These are phyloP conservation scores for Autographa pulchrina DNA, from an alignment of 2,888 invertebrate genomes.

Conservation along the genomic window DNA sequence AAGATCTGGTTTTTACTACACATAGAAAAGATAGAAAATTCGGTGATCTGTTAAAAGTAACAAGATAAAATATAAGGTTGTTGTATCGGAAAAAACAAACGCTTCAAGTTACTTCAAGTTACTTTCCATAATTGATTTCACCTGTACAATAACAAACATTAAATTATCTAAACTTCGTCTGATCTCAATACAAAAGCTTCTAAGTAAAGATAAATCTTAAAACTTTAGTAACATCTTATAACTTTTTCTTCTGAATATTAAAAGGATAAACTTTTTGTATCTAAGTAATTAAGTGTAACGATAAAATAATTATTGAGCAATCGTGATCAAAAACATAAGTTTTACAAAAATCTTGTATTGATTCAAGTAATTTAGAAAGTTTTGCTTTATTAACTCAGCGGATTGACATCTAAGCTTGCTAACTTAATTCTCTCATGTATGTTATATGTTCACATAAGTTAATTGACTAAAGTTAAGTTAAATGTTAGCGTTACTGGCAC, in stretches of 20 bases:
- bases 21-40: no score
- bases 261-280: conserved; percentile 4
- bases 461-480: not conserved
- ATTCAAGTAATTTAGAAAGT: conserved; percentile 23
- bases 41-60: no score
- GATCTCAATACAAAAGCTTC: not conserved
- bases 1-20: no score
- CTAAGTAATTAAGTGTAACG: not conserved
- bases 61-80: no score
- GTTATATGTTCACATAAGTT: conserved; percentile 26
- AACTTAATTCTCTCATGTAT: conserved; percentile 13
- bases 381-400: conserved; percentile 13
- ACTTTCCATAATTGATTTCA: not conserved
- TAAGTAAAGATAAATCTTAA: not conserved
- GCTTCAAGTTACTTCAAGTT: no score
- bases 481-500: no score
- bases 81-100: no score
- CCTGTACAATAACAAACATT: not conserved
- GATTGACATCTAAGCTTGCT: conserved; percentile 29
- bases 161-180: not conserved
- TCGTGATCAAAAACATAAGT: not conserved
- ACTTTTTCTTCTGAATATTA: not conserved
- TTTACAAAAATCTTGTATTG: not conserved
- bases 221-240: not conserved
- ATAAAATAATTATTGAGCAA: not conserved